phyloP scores from a whole-genome alignment of 1,140 invertebrate genomes.

The Sarcophaga bullata region DNA sequence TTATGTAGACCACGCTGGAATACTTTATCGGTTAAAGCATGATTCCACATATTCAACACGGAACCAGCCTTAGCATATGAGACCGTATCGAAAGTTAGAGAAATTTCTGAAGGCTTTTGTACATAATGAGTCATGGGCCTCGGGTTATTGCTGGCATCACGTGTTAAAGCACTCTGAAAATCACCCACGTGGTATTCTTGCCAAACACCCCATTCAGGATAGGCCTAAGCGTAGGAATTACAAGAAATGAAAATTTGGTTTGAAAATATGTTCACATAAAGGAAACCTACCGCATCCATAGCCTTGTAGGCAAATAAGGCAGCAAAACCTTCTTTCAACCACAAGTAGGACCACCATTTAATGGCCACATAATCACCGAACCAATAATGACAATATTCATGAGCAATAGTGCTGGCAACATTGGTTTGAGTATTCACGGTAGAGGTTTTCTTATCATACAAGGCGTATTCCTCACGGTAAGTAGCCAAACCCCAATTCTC shows the following conservation, averaged over 20 bases:
- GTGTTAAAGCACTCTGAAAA: conserved; percentile 72
- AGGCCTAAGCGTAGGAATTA: conserved; percentile 64
- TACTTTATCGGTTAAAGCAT: conserved; percentile 84
- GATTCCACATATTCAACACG: conserved; percentile 94
- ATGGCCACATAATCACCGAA: conserved; percentile 75
- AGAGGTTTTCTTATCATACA: conserved; percentile 55
- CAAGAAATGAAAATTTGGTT: neutral
- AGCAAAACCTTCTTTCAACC: conserved; percentile 70
- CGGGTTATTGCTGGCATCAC: conserved; percentile 71
- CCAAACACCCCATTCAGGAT: conserved; percentile 79
- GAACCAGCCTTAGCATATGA: conserved; percentile 75
- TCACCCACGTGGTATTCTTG: conserved; percentile 80
- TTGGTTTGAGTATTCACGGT: conserved; percentile 64
- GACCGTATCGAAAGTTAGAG: conserved; percentile 81
- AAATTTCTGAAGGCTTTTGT: conserved; percentile 76
- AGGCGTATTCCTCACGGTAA: conserved; percentile 58
- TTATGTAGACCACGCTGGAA: conserved; percentile 84
- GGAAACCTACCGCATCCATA: conserved; percentile 35
- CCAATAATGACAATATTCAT: conserved; percentile 76
- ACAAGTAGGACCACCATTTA: conserved; percentile 72
- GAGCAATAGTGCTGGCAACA: conserved; percentile 70
- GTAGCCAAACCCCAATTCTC: conserved; percentile 64
- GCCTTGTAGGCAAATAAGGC: conserved; percentile 58
- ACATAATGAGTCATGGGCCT: conserved; percentile 81
- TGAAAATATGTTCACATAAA: neutral